Conservation (phyloP, 2,113 vertebrate genomes). For the Cyanoliseus patagonus region DNA sequence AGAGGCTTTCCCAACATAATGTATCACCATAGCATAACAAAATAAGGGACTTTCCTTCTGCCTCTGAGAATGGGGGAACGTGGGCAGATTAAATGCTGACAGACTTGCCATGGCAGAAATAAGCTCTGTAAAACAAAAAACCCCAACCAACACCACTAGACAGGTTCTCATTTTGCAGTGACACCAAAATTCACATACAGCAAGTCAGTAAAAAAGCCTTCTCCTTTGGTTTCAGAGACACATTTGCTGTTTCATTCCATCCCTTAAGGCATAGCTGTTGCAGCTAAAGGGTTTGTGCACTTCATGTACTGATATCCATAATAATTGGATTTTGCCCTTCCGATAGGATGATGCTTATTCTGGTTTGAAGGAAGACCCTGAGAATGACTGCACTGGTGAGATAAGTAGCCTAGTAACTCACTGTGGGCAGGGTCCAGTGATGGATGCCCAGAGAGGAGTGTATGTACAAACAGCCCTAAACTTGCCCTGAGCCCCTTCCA, state of each 20-base stretch:
- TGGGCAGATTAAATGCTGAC: not conserved
- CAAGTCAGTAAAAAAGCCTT: not conserved
- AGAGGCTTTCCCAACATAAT: not conserved
- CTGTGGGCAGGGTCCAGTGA: rapidly evolving
- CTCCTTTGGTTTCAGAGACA: not conserved
- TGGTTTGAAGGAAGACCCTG: not conserved
- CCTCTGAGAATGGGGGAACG: rapidly evolving
- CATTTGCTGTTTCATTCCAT: not conserved
- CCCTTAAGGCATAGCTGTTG: not conserved
- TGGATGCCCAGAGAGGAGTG: rapidly evolving
- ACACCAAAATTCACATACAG: rapidly evolving
- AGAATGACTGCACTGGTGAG: rapidly evolving
- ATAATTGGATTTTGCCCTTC: not conserved
- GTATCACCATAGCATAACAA: not conserved
- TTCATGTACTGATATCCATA: rapidly evolving
- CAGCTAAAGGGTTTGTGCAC: rapidly evolving
- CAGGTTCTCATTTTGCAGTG: not conserved
- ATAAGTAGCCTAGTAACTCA: not conserved
- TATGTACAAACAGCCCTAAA: rapidly evolving
- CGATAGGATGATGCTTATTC: rapidly evolving
- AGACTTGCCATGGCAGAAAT: not conserved
- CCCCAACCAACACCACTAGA: not conserved
- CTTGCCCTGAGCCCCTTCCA: not conserved
- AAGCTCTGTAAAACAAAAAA: no score
- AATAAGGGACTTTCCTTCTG: not conserved